These are phyloP conservation scores for Iselma pallidipennis DNA, from an alignment of 2,888 invertebrate species.

Conservation along the genomic window DNA sequence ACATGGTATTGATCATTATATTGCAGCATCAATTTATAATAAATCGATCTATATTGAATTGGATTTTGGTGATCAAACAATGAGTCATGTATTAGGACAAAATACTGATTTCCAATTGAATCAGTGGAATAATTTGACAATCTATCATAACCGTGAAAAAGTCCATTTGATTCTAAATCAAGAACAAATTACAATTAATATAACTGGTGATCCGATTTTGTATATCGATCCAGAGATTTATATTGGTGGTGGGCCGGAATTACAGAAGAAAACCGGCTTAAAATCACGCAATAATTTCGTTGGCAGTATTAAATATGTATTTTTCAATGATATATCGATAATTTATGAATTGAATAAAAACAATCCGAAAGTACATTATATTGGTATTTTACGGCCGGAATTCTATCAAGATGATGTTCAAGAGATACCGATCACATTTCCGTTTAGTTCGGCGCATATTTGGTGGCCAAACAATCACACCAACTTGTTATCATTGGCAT, in stretches of 20 bases:
- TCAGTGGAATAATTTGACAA: slow-evolving; percentile 89
- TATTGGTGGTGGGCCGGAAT: slow-evolving; percentile 76
- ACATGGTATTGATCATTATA: slow-evolving; percentile 82
- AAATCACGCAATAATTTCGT: slow-evolving; percentile 62
- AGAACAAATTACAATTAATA: slow-evolving; percentile 69
- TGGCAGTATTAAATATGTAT: slow-evolving; percentile 87
- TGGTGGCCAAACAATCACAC: slow-evolving; percentile 83
- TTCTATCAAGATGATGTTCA: slow-evolving; percentile 83
- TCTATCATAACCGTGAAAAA: slow-evolving; percentile 75
- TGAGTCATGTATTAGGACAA: slow-evolving; percentile 68
- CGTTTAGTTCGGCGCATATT: slow-evolving; percentile 87
- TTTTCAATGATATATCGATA: slow-evolving; percentile 91
- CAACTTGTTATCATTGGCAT: slow-evolving; percentile 74
- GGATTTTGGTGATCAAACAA: slow-evolving; percentile 81
- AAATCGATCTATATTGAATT: slow-evolving; percentile 84
- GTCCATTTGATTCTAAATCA: slow-evolving; percentile 78
- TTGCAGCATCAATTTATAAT: slow-evolving; percentile 83
- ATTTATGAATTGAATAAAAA: slow-evolving; percentile 83
- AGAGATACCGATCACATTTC: slow-evolving; percentile 88
- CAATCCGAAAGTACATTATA: slow-evolving; percentile 73
- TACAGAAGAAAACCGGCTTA: slow-evolving; percentile 78
- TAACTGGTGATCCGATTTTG: slow-evolving; percentile 74
- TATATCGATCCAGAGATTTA: slow-evolving; percentile 94
- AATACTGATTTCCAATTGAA: slow-evolving; percentile 67
- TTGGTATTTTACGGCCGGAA: slow-evolving; percentile 72